phyloP scores from a whole-genome alignment of 2,888 invertebrate genomes.

The Euclidia mi region DNA sequence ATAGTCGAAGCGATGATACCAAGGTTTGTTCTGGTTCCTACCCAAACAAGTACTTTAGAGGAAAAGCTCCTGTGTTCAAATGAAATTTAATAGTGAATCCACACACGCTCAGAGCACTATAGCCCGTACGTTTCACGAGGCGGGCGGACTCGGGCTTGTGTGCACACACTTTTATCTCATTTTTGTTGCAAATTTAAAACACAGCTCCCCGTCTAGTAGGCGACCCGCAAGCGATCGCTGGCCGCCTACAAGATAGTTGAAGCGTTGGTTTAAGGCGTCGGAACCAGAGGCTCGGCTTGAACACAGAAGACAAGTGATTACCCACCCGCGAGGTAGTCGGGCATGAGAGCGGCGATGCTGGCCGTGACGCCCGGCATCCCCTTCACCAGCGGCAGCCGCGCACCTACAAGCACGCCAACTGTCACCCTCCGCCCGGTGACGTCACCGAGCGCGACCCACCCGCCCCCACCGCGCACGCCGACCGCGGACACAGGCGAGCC shows the following conservation, averaged over 20 bases:
- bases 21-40: conserved; percentile 60
- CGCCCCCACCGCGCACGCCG: conserved; percentile 1
- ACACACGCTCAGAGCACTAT: not conserved
- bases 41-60: conserved; percentile 44
- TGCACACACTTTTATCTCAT: too few relatives aligned
- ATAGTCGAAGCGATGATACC: conserved; percentile 78
- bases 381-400: conserved; percentile 80
- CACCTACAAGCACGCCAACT: conserved; percentile 72
- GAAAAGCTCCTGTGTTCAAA: too few relatives aligned
- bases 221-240: too few relatives aligned
- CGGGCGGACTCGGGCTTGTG: too few relatives aligned
- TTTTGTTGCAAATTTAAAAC: too few relatives aligned
- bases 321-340: conserved; percentile 93
- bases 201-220: too few relatives aligned
- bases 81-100: not conserved
- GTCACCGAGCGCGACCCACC: conserved; percentile 16
- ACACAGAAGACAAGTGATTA: conserved; percentile 69
- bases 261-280: not conserved
- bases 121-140: too few relatives aligned
- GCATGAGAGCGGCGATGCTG: conserved; percentile 91
- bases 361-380: conserved; percentile 88
- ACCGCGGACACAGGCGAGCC: not conserved
- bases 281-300: conserved; percentile 83
- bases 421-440: conserved; percentile 21
- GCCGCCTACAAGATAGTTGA: too few relatives aligned